phyloP scores from a whole-genome alignment of 2,113 vertebrate genomes.

The Aramus guarauna region DNA sequence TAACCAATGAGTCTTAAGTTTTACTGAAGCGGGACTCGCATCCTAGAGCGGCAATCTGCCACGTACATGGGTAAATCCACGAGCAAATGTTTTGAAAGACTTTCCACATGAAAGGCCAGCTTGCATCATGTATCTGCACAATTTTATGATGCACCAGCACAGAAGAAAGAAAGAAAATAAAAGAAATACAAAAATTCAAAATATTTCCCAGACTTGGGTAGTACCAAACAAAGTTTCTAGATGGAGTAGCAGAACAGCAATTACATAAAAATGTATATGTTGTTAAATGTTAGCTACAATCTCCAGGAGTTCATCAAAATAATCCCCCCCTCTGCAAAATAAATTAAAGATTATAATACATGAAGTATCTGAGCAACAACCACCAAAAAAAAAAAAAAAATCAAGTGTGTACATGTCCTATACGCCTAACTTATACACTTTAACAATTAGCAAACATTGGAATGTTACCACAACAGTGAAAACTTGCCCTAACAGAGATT shows the following conservation, averaged over 20 bases:
- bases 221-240: background rate
- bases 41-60: background rate
- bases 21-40: background rate
- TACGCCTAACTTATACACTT: constrained; percentile 36
- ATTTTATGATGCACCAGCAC: background rate
- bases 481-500: constrained; percentile 44
- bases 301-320: background rate
- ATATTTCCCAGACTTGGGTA: background rate
- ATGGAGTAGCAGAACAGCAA: background rate
- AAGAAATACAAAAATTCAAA: background rate
- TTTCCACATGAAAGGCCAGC: background rate
- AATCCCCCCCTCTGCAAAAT: background rate
- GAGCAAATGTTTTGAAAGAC: background rate
- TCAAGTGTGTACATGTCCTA: constrained; percentile 51
- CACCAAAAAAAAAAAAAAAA: background rate
- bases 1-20: rapidly evolving
- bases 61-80: rapidly evolving
- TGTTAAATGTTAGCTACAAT: background rate
- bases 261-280: background rate
- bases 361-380: background rate
- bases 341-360: background rate
- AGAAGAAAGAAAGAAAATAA: background rate
- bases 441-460: constrained; percentile 34
- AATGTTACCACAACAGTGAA: constrained; percentile 49
- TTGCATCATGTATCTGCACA: background rate